Evolutionary conservation across 2,113 vertebrate species (phyloP), one percentile per base, ranked within the genome.

Genomic region (Phylloscopus trochiloides): DNA sequence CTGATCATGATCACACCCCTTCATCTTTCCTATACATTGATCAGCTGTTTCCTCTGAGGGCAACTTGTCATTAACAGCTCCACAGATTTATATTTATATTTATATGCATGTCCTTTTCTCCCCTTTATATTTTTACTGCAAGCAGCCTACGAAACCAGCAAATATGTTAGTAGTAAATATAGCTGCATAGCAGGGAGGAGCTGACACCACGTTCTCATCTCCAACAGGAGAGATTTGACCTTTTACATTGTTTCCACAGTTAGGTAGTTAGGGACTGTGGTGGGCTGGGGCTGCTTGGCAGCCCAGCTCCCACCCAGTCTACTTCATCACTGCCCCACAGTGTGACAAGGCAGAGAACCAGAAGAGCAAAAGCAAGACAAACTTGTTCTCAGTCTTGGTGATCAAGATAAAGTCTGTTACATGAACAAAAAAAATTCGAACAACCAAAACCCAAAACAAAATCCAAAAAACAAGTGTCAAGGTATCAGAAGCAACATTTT

Each of bases 21-120:
- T 63, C 85, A 85, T 95, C 93, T 91, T 92, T 82, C 75, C 76
- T 76, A 86, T 80, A 86, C 70, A 63, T 73, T 68, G 77, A 86
- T 97, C 92, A 91, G 75, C 85, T 95, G 76, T 76, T 96, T 77
- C 38, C 72, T 80, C 65, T 66, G 88, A 92, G 42, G 91, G 52
- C 47, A 73, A 34, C 73, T 75, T 71, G 67, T 88, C 93, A 95
- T 84, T 91, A 84, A 84, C 40, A 80, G 12, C 71, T 88, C 74
- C 67, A 73, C 65, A 78, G 65, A 96, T 93, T 81, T 76, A 75
- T 88, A 80, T 80, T 93, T 87, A 90, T 88, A 80, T 80, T 93
- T 87, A 90, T 71, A 88, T 52, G n/a, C 61, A 76, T 28, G 43
- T 67, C 36, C 22, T 91, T 90, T 86, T 55, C 54, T 90, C 40